Base-by-base conservation (phyloP, 2,888 invertebrate species). In the Falcaria lacertinaria region DNA sequence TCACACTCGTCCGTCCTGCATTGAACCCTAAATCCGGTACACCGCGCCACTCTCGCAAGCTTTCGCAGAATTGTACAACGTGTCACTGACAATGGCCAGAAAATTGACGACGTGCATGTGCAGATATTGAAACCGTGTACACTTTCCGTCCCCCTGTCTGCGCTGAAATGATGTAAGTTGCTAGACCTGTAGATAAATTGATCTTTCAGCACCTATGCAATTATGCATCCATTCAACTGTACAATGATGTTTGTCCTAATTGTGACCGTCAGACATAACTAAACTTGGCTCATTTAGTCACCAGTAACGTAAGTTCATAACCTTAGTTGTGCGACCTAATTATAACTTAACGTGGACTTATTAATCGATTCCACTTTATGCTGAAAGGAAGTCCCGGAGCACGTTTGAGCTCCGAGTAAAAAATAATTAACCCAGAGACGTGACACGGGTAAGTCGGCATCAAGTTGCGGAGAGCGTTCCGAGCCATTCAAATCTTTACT, bases 401-500 rank as follows among this genome's bases (percentile, higher is more conserved):
- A 74, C 76, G 75, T 72, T 57, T 68, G 69, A 75, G 68, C 74
- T 74, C 71, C 61, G 52, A 71, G 66, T 65, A 71, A 75, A 77
- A 78, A 80, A 73, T 67, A 47, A 42, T 50, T 53, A 66, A 68
- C 64, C 61, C 56, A 54, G 49, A 65, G 66, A 74, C 77, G 76
- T 80, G 78, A 78, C 76, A 69, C 64, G 59, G 57, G 70, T 74
- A 75, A 79, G 76, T 76, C 78, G 65, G 59, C 69, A 72, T 75
- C 66, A 54, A 52, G 69, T 80, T 74, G 74, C 73, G 57, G 58
- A 66, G 73, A 71, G 60, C 75, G 79, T 74, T 73, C 66, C 66
- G 58, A 52, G 57, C 66, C 68, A 78, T 81, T 73, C 74, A 85
- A 83, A 84, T 79, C 79, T 80, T 81, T 75, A 80, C 75, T 86